Base-by-base conservation (phyloP, 2,888 invertebrate species). In the Hyppa rectilinea region DNA sequence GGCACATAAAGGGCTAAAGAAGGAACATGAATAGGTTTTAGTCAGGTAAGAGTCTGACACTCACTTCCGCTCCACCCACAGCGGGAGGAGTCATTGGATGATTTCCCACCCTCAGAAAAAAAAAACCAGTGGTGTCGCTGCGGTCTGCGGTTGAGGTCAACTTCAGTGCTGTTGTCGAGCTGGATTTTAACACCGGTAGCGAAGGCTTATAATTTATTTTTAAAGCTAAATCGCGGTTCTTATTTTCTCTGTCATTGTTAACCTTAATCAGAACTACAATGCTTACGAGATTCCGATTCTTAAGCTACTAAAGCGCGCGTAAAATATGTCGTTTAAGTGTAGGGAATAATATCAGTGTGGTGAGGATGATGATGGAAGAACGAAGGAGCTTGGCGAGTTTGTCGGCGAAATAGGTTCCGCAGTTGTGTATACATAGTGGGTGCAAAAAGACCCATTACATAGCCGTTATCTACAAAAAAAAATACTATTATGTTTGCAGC, bases 301-400 rank as follows among this genome's bases (percentile, higher is more conserved):
- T 4, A 55, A 71, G 26, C 71, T 49, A 49, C 55, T 40, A 47
- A 71, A 71, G 71, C 71, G 34, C 38, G 40, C 10, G 38, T 31
- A 47, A 26, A 14, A 29, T 31, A 2, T 14, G 20, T 65, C 31
- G 10, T 31, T 29, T 4, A 34, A 3, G 14, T 40, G 40, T 23
- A 17, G 14, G 26, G 17, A 49, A 31, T 3, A 45, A 5, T 34
- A 26, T 38, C 5, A 29, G 31, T n/a, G n/a, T 10, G 38, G 3
- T 12, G 31, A 12, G n/a, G 14, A 36, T 20, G 6, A n/a, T 14
- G 26, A 17, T n/a, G 45, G 1, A 1, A 26, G 20, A 2, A 20
- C 12, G 26, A 9, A 6, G 17, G 4, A 9, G 7, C 7, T 40
- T 7, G 26, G 12, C 26, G 12, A 20, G 12, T 40, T 26, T 7